Percentiles rank a stretch among this genome's conserved stretches.
phyloP scores from a whole-genome alignment of 2,888 invertebrate genomes.

The Cistogaster globosa region DNA sequence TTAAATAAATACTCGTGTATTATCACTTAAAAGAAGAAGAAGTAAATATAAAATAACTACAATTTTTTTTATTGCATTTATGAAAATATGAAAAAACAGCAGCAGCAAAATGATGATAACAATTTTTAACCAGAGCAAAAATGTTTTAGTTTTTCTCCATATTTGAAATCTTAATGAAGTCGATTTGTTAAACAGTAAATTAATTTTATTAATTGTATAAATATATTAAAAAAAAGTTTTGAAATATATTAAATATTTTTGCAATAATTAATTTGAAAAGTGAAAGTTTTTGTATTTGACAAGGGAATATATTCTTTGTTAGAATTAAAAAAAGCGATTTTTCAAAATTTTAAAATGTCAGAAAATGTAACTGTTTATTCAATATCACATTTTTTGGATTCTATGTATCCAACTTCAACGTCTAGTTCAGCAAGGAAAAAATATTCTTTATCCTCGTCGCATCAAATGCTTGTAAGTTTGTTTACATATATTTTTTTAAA shows the following conservation, averaged over 20 bases:
- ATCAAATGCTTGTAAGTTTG: slow-evolving; percentile 57
- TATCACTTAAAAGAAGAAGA: slow-evolving; percentile 42
- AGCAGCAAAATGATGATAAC: slow-evolving; percentile 56
- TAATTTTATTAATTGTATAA: slow-evolving; percentile 7
- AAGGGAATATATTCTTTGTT: not conserved
- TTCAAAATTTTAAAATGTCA: slow-evolving; percentile 72
- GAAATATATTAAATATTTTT: not conserved
- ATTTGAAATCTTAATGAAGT: slow-evolving; percentile 63
- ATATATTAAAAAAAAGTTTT: not conserved
- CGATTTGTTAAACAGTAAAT: slow-evolving; percentile 11
- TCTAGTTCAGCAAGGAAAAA: slow-evolving; percentile 43
- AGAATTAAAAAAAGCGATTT: too few relatives aligned
- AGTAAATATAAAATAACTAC: slow-evolving; percentile 51
- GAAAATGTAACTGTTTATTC: slow-evolving; percentile 77
- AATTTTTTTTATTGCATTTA: slow-evolving; percentile 50
- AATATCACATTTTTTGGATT: slow-evolving; percentile 78
- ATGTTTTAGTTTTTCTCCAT: slow-evolving; percentile 66
- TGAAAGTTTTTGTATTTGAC: slow-evolving; percentile 6
- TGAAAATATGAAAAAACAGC: slow-evolving; percentile 25
- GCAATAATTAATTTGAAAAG: not conserved
- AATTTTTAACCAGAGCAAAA: slow-evolving; percentile 29
- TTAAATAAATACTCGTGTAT: slow-evolving; percentile 42
- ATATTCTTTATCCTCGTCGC: not conserved
- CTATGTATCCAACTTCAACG: slow-evolving; percentile 69
- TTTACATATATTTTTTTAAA: slow-evolving; percentile 1